Evolutionary conservation across 1,140 invertebrate species (phyloP), one percentile per base, ranked within the genome.

Genomic region (Geopemphigus sp.): DNA sequence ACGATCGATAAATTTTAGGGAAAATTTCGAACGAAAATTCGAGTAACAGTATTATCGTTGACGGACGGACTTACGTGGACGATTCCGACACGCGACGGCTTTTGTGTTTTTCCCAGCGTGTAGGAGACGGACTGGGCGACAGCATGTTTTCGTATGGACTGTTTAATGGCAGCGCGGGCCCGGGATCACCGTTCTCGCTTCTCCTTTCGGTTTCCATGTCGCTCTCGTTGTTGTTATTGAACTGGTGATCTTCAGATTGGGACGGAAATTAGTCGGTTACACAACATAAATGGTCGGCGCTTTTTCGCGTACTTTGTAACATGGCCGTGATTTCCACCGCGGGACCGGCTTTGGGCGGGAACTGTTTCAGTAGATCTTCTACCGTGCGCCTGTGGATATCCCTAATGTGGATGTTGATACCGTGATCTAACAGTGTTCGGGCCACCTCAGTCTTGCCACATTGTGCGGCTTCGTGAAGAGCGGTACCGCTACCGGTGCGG

Each of bases 401-500:
- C 15, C 91, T 88, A 59, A 94, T 91, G 80, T 90, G 89, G 17
- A 95, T 87, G 86, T 97, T 93, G 29, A 95, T 93, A 8, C 95
- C 95, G 76, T 90, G 88, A 59, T 94, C 90, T 8, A 98, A 85
- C 19, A 98, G 87, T 0, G 94, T 89, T 73, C 92, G 88, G 6
- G 96, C 95, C 39, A 97, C 95, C 82, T 95, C 93, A 82, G 94
- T 90, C 87, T 98, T 98, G 70, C 96, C 96, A 86, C 93, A 97
- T 10, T 97, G 88, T 0, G 95, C 95, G 2, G 96, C 96, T 84
- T 98, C 95, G 87, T 98, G 97, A 81, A 99, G 88, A 0, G 96
- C 95, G 1, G 95, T 96, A 0, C 97, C 97, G 39, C 91, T 90
- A 70, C 91, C 90, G 1, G 96, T 97, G 82, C 93, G 87, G 1